phyloP scores from a whole-genome alignment of 2,113 vertebrate species.

The Panurus biarmicus region DNA sequence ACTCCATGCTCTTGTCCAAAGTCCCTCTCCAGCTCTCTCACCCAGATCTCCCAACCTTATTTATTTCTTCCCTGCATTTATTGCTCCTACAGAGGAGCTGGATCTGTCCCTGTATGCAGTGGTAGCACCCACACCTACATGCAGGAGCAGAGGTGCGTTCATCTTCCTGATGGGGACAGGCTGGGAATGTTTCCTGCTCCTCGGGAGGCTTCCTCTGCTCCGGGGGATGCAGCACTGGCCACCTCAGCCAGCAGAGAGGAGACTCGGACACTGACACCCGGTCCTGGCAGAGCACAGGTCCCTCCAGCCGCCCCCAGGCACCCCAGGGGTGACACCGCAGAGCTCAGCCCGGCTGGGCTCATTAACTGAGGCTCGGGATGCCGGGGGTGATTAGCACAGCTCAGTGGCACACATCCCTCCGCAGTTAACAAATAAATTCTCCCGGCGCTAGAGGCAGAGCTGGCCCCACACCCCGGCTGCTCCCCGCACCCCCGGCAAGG shows the following conservation, averaged over 20 bases:
- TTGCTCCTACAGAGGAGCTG: not conserved
- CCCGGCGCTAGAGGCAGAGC: not conserved
- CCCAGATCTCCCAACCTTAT: not conserved
- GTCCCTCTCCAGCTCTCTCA: not conserved
- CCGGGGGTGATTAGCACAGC: not conserved
- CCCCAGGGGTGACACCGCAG: not conserved
- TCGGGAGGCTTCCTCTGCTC: not conserved
- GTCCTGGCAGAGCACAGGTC: not conserved
- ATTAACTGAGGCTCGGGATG: not conserved
- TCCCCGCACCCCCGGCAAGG: not conserved
- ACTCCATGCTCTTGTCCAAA: not conserved
- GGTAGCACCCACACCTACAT: fast-evolving
- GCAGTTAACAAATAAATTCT: too few relatives aligned
- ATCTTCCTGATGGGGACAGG: not conserved
- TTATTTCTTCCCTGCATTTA: too few relatives aligned
- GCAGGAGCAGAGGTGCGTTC: not conserved
- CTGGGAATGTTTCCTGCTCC: not conserved
- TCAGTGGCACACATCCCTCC: fast-evolving
- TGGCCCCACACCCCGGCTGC: not conserved
- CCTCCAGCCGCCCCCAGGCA: not conserved
- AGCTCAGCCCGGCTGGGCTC: not conserved
- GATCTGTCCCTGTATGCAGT: fast-evolving
- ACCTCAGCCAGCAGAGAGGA: not conserved
- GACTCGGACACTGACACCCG: not conserved
- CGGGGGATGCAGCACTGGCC: not conserved